phyloP scores from a whole-genome alignment of 1,140 invertebrate species.

The Glossosoma conforme region DNA sequence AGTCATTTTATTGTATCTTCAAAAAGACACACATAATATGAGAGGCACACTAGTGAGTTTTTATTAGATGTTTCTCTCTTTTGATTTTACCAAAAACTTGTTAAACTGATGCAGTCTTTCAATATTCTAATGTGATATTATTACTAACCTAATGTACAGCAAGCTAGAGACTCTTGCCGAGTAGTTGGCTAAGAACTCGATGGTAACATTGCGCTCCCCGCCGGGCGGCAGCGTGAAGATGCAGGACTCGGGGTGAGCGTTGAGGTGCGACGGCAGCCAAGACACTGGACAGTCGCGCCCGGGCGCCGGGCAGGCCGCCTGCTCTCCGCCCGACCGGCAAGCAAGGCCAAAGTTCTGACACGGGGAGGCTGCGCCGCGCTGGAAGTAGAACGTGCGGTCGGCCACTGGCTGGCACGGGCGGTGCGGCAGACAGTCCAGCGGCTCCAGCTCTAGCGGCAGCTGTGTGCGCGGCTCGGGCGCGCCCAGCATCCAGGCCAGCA shows the following conservation, averaged over 20 bases:
- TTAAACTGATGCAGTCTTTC: too few relatives aligned
- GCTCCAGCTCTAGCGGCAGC: conserved; percentile 1
- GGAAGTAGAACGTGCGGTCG: conserved; percentile 19
- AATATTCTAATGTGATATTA: too few relatives aligned
- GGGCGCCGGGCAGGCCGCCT: background rate
- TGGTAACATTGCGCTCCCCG: conserved; percentile 30
- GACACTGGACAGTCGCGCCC: background rate
- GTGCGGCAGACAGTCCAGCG: conserved; percentile 14
- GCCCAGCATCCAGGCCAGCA: conserved; percentile 51
- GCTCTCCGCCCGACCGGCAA: background rate
- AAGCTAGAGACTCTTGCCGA: conserved; percentile 19
- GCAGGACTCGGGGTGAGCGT: conserved; percentile 30
- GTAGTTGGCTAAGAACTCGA: conserved; percentile 28
- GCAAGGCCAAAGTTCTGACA: background rate
- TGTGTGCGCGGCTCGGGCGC: background rate
- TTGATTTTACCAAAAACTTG: too few relatives aligned
- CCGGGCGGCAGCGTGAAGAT: conserved; percentile 34
- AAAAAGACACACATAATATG: too few relatives aligned
- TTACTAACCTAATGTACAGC: conserved; percentile 30
- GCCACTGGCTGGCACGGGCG: conserved; percentile 7
- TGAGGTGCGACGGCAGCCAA: conserved; percentile 7
- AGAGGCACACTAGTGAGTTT: background rate
- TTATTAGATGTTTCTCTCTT: too few relatives aligned
- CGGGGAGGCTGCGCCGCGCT: background rate
- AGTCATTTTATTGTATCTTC: too few relatives aligned